Percentiles rank a stretch among this genome's conserved stretches.
These are phyloP conservation scores for Drosophila anomelani DNA, from an alignment of 2,888 invertebrate species.

Conservation along the genomic window DNA sequence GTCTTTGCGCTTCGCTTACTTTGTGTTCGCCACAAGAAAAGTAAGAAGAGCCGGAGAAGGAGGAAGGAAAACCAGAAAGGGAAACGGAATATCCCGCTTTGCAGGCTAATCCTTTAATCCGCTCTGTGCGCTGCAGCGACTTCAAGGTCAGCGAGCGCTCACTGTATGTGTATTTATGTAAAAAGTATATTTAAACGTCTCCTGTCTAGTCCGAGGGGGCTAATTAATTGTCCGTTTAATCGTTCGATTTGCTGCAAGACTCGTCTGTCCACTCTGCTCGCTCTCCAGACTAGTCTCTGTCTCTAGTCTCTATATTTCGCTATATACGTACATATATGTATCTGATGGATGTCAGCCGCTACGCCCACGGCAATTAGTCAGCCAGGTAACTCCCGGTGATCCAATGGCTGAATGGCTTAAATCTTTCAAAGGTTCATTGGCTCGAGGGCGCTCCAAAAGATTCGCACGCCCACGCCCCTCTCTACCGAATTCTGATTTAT, in stretches of 20 bases:
- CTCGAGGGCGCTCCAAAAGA: conserved; percentile 46
- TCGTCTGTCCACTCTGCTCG: conserved; percentile 2
- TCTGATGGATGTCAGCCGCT: conserved; percentile 66
- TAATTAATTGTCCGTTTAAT: conserved; percentile 80
- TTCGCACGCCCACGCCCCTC: conserved; percentile 72
- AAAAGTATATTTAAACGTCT: conserved; percentile 3
- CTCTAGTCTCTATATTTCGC: background rate
- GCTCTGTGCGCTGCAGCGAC: conserved; percentile 50
- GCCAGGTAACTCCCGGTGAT: conserved; percentile 42
- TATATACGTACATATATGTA: background rate
- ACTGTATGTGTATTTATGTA: background rate
- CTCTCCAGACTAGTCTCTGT: background rate
- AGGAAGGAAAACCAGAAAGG: background rate
- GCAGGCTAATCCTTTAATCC: conserved; percentile 75
- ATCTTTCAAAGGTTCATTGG: conserved; percentile 49
- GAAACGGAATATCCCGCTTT: conserved; percentile 28
- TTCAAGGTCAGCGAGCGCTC: conserved; percentile 69
- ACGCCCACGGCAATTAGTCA: conserved; percentile 74
- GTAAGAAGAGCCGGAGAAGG: background rate
- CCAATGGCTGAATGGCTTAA: conserved; percentile 51
- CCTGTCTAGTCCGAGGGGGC: conserved; percentile 25
- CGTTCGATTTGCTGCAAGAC: conserved; percentile 66
- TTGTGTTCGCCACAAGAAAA: conserved; percentile 25
- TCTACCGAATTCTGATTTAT: conserved; percentile 59
- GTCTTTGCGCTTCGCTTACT: conserved; percentile 6